Evolutionary conservation across 2,888 invertebrate genomes (phyloP), one percentile per base, ranked within the genome.

Genomic region (Diogma glabrata): DNA sequence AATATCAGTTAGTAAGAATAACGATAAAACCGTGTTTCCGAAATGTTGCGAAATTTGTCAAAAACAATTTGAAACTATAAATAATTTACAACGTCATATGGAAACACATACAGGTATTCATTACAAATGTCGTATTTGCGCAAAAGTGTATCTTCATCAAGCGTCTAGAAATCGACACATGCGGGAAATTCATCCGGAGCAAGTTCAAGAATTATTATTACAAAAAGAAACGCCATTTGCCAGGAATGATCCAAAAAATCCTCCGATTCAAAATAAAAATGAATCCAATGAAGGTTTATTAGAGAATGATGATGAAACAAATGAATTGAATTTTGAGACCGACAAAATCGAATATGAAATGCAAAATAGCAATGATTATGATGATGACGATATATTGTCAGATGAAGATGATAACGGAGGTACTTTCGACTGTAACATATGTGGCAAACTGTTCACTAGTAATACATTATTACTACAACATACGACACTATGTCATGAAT

Each of bases 81-180:
- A 30, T 10, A 30, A 30, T 30, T 30, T 48, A 14, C 30, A 48
- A 10, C 30, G 30, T 20, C 48, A 48, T 20, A 33, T 48, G 23
- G 48, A 30, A 12, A 33, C 20, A 4, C 48, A 48, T 33, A 33
- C 19, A 22, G 48, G 48, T 3, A 8, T 48, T 24, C 19, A 20
- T 16, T 48, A 33, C 22, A 48, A 48, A 48, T 48, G 48, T 9
- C 30, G 30, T 8, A 33, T 48, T 33, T 48, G 48, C 14, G 20
- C 30, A n/a, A 48, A 48, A 48, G 33, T 16, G 6, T 48, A 48
- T 19, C 17, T 22, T 2, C 30, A 30, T 22, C 30, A 30, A 30
- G 48, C 48, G n/a, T 48, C 48, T 22, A 19, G 30, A 6, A 48
- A 48, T 48, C 48, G 48, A 2, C 48, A 48, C 14, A 48, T 46